Percentiles rank a stretch among this genome's conserved stretches.
phyloP scores from a whole-genome alignment of 2,797 vertebrate species.

The Cynodonichthys magdalenae region DNA sequence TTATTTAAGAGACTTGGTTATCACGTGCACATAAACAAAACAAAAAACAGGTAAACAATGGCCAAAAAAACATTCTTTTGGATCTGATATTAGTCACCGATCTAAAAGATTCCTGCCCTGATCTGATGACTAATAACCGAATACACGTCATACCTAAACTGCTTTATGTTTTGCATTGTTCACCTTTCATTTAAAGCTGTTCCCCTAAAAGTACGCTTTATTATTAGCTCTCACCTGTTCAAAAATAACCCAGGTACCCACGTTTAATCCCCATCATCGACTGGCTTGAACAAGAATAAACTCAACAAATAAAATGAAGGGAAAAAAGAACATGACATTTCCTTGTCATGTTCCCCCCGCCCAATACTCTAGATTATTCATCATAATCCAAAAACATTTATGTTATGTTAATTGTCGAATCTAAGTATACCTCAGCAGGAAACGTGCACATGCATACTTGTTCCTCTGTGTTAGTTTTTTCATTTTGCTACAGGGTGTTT shows the following conservation, averaged over 20 bases:
- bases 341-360: neutral
- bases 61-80: no score
- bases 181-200: slow-evolving; percentile 1
- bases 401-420: neutral
- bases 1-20: neutral
- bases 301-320: no score
- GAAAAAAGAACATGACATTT: neutral
- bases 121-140: neutral
- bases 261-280: neutral
- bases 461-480: neutral
- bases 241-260: neutral
- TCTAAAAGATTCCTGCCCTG: neutral
- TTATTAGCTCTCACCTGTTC: no score
- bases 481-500: no score
- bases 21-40: neutral
- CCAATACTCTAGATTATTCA: no score
- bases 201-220: neutral
- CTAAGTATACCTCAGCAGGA: neutral
- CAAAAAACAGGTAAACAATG: neutral
- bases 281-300: no score
- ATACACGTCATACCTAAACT: neutral
- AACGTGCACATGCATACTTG: neutral
- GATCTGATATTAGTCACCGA: neutral
- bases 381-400: neutral
- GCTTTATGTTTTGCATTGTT: neutral